These are phyloP conservation scores for Pan troglodytes DNA, from an alignment of 2,113 vertebrate genomes.

Conservation along the genomic window NHGRI_mPanTro3-v2.1_pri NC_072402.2:171602501-171603000, in stretches of 20 bases:
- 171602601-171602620: neutral
- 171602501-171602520: neutral
- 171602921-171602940: neutral
- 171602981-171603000: neutral
- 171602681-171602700: neutral
- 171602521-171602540: neutral
- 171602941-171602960: neutral
- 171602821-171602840: neutral
- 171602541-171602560: neutral
- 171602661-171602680: neutral
- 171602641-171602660: neutral
- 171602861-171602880: neutral
- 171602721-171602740: neutral
- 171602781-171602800: neutral
- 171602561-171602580: rapidly evolving
- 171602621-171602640: neutral
- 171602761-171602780: neutral
- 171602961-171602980: neutral
- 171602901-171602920: neutral
- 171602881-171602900: neutral
- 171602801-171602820: neutral
- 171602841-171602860: neutral
- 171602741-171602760: neutral
- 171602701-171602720: neutral
- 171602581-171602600: neutral